A percentile compares a stretch with the other conserved stretches of the same genome.
phyloP scores from a whole-genome alignment of 2,888 invertebrate species.

The Ennomos erosarius region DNA sequence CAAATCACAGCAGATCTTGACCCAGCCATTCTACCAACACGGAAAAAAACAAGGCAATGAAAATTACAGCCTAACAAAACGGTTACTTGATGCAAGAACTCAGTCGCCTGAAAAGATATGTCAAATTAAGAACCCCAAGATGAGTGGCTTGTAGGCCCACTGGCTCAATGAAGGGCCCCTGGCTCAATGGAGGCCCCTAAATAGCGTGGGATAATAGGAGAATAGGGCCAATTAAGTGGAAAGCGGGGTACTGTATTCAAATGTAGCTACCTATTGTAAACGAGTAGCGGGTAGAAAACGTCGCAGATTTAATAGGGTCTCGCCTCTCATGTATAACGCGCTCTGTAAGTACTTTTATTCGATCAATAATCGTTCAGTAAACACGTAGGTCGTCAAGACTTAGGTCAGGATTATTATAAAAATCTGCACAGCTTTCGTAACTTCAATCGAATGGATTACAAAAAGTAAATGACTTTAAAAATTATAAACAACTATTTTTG shows the following conservation, averaged over 20 bases:
- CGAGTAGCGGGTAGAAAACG: slow-evolving; percentile 8
- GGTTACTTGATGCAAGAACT: slow-evolving; percentile 20
- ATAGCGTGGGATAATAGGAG: slow-evolving; percentile 34
- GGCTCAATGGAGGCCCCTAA: slow-evolving; percentile 10
- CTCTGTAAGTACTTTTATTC: too few species aligned
- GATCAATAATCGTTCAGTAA: too few species aligned
- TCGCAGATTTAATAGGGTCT: slow-evolving; percentile 14
- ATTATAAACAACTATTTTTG: too few species aligned
- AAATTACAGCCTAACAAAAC: slow-evolving; percentile 12
- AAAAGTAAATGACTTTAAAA: too few species aligned
- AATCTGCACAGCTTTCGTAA: too few species aligned
- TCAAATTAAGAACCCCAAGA: slow-evolving; percentile 22
- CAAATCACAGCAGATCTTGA: too few species aligned
- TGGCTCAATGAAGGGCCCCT: slow-evolving; percentile 4
- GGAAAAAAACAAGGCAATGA: slow-evolving; percentile 22
- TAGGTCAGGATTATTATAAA: too few species aligned
- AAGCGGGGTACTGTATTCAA: slow-evolving; percentile 34
- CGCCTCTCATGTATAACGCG: too few species aligned
- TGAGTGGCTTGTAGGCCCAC: slow-evolving; percentile 7
- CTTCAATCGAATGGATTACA: too few species aligned
- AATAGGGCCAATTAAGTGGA: slow-evolving; percentile 35
- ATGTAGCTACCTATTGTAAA: slow-evolving; percentile 18
- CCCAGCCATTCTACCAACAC: too few species aligned
- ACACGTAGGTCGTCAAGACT: too few species aligned
- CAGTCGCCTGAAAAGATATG: slow-evolving; percentile 23